phyloP scores from a whole-genome alignment of 1,140 invertebrate species.

The Cydia pomonella region DNA sequence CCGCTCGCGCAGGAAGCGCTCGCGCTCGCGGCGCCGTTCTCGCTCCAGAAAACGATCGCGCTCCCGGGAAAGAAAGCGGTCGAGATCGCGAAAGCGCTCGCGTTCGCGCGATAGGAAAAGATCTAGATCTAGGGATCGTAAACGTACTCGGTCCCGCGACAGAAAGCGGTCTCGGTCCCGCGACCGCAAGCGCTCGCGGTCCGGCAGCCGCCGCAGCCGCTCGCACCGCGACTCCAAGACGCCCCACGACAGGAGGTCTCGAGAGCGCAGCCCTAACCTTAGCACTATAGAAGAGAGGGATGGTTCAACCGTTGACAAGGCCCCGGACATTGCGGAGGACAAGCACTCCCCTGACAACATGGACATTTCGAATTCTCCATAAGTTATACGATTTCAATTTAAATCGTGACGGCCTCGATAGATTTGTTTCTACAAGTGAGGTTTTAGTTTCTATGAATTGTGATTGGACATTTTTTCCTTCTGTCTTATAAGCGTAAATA shows the following conservation, averaged over 20 bases:
- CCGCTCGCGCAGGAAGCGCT: constrained; percentile 64
- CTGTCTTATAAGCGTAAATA: constrained; percentile 14
- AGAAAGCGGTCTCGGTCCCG: constrained; percentile 73
- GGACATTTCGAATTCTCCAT: constrained; percentile 80
- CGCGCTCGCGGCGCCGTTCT: constrained; percentile 62
- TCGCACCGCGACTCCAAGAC: constrained; percentile 68
- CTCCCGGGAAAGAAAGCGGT: constrained; percentile 70
- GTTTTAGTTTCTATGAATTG: background rate
- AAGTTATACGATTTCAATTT: constrained; percentile 56
- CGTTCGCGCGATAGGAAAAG: constrained; percentile 73
- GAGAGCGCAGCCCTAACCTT: constrained; percentile 64
- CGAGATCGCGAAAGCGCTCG: constrained; percentile 69
- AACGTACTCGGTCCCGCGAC: constrained; percentile 66
- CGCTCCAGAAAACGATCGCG: constrained; percentile 66
- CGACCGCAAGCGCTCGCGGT: constrained; percentile 72
- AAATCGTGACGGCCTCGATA: background rate
- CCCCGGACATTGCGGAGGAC: constrained; percentile 60
- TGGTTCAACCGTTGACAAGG: constrained; percentile 51
- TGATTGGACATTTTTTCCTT: background rate
- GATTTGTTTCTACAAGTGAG: background rate
- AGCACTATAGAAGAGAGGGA: constrained; percentile 60
- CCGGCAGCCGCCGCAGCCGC: constrained; percentile 62
- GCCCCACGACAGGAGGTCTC: constrained; percentile 66
- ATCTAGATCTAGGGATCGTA: constrained; percentile 68
- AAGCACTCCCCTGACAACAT: constrained; percentile 79